Percentiles rank a stretch among this genome's conserved stretches.
Evolutionary conservation across 2,888 invertebrate genomes (phyloP).

Genomic region (Alentia gelatinosa): DNA sequence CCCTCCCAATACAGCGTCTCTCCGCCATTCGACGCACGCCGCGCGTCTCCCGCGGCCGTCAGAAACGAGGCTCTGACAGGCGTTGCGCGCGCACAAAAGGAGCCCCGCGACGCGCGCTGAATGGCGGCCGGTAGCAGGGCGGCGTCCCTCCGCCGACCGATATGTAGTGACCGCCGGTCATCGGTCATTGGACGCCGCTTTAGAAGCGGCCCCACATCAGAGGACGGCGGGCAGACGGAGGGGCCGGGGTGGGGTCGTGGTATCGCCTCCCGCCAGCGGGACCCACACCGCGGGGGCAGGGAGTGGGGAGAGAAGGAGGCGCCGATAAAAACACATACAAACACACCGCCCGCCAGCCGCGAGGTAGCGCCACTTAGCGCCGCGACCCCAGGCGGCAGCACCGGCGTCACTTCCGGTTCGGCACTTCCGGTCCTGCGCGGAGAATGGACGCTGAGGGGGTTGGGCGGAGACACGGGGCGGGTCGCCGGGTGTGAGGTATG

Average conservation of each 20-base stretch:
- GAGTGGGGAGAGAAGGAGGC: too few relatives aligned
- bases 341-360: not conserved
- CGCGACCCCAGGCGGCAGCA: conserved; percentile 20
- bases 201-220: conserved; percentile 33
- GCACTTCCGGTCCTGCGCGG: not conserved
- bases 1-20: conserved; percentile 1
- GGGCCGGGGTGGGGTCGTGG: not conserved
- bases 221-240: not conserved
- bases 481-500: not conserved
- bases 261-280: not conserved
- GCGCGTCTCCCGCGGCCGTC: not conserved
- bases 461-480: not conserved
- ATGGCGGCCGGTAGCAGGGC: not conserved
- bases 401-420: conserved; percentile 22
- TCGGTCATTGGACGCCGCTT: conserved; percentile 29
- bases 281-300: not conserved
- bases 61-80: not conserved
- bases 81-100: conserved; percentile 12
- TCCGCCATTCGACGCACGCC: not conserved
- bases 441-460: conserved; percentile 43
- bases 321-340: not conserved
- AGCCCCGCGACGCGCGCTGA: not conserved
- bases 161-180: conserved; percentile 37
- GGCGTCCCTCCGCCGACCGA: not conserved
- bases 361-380: conserved; percentile 39